Percentiles rank a stretch among this genome's conserved stretches.
These are phyloP conservation scores for Corythoichthys haematopterus DNA, from an alignment of 2,113 vertebrate genomes.

Conservation along the genomic window DNA sequence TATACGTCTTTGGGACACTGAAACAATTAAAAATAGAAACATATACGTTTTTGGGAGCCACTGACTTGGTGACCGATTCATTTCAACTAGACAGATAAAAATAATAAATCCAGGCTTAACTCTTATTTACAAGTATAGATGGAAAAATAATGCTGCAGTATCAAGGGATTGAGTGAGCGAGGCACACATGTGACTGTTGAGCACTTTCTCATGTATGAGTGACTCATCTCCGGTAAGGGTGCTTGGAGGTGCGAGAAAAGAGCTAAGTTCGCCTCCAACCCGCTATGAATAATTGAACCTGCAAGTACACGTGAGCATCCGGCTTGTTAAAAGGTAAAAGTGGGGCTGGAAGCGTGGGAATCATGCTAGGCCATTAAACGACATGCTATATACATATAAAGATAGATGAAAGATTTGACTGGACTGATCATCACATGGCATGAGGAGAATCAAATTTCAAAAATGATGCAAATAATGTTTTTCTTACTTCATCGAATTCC, in stretches of 20 bases:
- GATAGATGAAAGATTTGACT: neutral
- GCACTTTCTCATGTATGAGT: neutral
- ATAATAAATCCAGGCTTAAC: no score
- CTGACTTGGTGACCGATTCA: no score
- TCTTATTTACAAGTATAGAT: neutral
- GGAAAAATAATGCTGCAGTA: neutral
- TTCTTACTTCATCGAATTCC: no score
- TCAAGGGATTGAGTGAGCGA: neutral
- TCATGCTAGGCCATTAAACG: neutral
- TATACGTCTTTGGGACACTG: no score
- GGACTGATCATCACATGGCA: neutral
- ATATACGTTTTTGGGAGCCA: no score
- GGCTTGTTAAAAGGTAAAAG: neutral
- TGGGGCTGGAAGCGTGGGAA: neutral
- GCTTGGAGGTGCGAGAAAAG: neutral
- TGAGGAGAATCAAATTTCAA: neutral
- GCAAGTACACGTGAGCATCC: neutral
- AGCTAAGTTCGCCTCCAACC: neutral
- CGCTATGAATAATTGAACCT: neutral
- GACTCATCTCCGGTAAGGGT: neutral
- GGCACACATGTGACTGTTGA: neutral
- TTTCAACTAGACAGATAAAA: no score
- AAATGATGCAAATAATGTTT: no score
- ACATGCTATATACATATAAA: neutral
- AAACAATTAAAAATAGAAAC: no score